These are phyloP conservation scores for Cybosia mesomella DNA, from an alignment of 2,888 invertebrate genomes.

Conservation along the genomic window DNA sequence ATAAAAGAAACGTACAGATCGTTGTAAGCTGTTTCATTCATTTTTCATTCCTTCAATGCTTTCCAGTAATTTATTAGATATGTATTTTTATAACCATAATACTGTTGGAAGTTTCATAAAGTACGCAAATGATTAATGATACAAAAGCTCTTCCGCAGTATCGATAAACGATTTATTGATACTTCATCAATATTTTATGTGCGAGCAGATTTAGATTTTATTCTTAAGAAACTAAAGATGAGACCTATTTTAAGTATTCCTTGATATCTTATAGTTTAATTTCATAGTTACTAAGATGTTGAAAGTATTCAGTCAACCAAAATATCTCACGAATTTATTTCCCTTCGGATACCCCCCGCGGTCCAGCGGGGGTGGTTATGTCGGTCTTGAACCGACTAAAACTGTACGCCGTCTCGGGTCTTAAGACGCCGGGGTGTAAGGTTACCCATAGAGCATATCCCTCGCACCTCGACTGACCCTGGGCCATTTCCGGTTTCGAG, in stretches of 20 bases:
- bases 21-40: constrained; percentile 27
- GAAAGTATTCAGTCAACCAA: too few species aligned
- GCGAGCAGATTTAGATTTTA: constrained; percentile 24
- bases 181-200: constrained; percentile 18
- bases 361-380: too few species aligned
- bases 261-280: background rate
- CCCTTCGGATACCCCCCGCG: too few species aligned
- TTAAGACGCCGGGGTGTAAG: too few species aligned
- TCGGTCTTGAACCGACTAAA: too few species aligned
- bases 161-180: constrained; percentile 40
- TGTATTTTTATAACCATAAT: constrained; percentile 23
- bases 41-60: constrained; percentile 13
- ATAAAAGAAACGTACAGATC: constrained; percentile 21
- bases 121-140: constrained; percentile 36
- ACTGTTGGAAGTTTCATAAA: constrained; percentile 21
- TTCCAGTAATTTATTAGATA: constrained; percentile 28
- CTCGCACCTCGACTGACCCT: too few species aligned
- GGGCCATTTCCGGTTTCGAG: too few species aligned
- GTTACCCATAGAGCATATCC: too few species aligned
- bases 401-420: too few species aligned
- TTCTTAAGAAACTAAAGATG: constrained; percentile 1
- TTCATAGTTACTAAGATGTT: background rate
- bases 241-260: too few species aligned
- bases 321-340: too few species aligned
- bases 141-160: constrained; percentile 34